Evolutionary conservation across 2,797 vertebrate genomes (phyloP).

Genomic region (Meriones psammophilus): DNA sequence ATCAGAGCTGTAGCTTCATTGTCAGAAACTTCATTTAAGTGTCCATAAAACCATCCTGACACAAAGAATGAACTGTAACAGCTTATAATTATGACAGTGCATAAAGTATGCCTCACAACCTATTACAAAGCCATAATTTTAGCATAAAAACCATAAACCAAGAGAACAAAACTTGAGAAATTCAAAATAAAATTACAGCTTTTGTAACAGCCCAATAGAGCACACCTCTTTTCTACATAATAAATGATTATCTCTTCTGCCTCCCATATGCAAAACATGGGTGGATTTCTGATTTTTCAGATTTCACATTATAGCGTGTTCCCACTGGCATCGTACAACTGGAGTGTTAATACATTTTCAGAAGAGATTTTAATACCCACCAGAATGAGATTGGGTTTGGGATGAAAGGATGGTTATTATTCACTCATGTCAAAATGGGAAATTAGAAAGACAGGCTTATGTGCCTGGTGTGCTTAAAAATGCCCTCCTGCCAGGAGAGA

Average conservation of each 20-base stretch:
- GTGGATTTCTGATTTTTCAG: constrained; percentile 68
- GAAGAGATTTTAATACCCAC: constrained; percentile 51
- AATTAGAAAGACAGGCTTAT: constrained; percentile 63
- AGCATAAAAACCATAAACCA: constrained; percentile 74
- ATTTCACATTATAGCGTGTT: constrained; percentile 30
- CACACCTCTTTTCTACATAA: constrained; percentile 32
- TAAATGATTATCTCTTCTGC: constrained; percentile 59
- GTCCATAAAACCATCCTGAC: constrained; percentile 79
- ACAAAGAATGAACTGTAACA: constrained; percentile 80
- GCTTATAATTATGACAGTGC: constrained; percentile 78
- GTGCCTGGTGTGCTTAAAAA: constrained; percentile 17
- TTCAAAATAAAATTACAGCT: constrained; percentile 78
- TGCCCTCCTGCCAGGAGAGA: neutral
- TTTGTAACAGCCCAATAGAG: constrained; percentile 57
- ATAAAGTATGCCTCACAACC: constrained; percentile 75
- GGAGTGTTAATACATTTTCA: constrained; percentile 55
- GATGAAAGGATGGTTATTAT: constrained; percentile 56
- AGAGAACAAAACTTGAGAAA: constrained; percentile 62
- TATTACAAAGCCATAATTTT: constrained; percentile 76
- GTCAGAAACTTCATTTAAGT: constrained; percentile 79
- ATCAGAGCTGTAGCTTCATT: constrained; percentile 53
- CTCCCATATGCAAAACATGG: constrained; percentile 48
- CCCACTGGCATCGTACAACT: constrained; percentile 12
- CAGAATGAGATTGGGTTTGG: constrained; percentile 25
- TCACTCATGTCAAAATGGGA: constrained; percentile 61